Conservation (phyloP, 37 sponge, comb jelly and placozoan species). For the Hormiphora californensis region DNA sequence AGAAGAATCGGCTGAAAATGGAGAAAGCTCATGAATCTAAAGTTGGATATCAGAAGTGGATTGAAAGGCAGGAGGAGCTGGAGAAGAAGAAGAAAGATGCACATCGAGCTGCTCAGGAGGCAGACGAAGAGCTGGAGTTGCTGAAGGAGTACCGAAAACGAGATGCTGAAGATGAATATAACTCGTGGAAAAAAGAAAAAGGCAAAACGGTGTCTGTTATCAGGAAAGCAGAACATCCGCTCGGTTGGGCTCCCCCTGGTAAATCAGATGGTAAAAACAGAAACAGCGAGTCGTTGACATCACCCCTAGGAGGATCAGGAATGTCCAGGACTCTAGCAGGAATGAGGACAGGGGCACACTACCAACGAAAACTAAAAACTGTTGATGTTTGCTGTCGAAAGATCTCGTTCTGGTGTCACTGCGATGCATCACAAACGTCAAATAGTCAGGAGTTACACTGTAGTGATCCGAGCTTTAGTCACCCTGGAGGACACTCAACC, state of each 20-base stretch:
- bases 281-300: background rate
- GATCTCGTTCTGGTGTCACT: constrained; percentile 48
- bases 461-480: background rate
- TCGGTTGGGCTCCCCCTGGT: constrained; percentile 26
- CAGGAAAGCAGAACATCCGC: background rate
- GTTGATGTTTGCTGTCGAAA: constrained; percentile 39
- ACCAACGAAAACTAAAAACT: constrained; percentile 28
- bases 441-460: background rate
- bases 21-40: background rate
- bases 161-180: constrained; percentile 35
- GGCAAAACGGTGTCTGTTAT: background rate
- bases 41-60: background rate
- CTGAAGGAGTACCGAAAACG: constrained; percentile 28
- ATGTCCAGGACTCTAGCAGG: constrained; percentile 18
- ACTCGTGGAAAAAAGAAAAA: constrained; percentile 18
- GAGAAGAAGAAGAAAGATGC: constrained; percentile 29
- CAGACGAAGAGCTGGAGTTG: background rate
- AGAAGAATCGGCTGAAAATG: background rate
- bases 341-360: background rate
- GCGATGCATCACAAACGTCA: background rate
- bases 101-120: background rate
- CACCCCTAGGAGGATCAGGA: background rate
- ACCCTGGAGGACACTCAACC: background rate
- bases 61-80: background rate
- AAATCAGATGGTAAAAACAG: constrained; percentile 28